Base-by-base conservation (phyloP, 2,113 vertebrate species). In the Melanerpes formicivorus region DNA sequence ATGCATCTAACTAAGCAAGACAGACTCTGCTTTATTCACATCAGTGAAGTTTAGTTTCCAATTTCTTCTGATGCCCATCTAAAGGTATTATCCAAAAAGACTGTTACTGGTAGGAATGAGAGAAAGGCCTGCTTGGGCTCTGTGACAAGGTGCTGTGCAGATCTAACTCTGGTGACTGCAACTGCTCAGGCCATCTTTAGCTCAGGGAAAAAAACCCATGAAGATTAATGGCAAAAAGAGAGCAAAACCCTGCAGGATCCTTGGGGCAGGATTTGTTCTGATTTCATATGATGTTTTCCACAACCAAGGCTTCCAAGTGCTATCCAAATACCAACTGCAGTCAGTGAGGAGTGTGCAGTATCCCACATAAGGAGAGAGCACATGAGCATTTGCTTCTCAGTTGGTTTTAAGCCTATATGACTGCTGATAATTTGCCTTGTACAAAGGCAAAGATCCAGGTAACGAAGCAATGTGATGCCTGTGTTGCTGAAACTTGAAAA, bases 401-500 rank as follows among this genome's bases (percentile, higher is more conserved):
- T 6, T 32, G 37, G 23, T 80, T 90, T 80, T 40, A 40, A 84
- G 56, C 23, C 44, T 59, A 75, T 63, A 27, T 32, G 62, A 54
- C 42, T 75, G 34, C 55, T 70, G 50, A 71, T 34, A 3, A 76
- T 62, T 84, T 70, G n/a, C 80, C 62, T 90, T 59, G 75, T 22
- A 29, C 8, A 32, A 59, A 84, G 71, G 63, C 55, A 84, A 60
- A 90, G 60, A 71, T 54, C 76, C 73, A 89, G 85, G 37, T 17
- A 50, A 54, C 13, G 69, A 87, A 85, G 75, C 18, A 25, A 56
- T 48, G 60, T n/a, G 30, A n/a, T 40, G 22, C 0, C 0, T 16
- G 30, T 25, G 42, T 63, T 87, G 48, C 69, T 62, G 72, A 85
- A 75, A 58, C 48, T 34, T 74, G 67, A 48, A 74, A 93, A 80